Evolutionary conservation across 2,888 invertebrate species (phyloP).

Genomic region (Lasioglossum calceatum): DNA sequence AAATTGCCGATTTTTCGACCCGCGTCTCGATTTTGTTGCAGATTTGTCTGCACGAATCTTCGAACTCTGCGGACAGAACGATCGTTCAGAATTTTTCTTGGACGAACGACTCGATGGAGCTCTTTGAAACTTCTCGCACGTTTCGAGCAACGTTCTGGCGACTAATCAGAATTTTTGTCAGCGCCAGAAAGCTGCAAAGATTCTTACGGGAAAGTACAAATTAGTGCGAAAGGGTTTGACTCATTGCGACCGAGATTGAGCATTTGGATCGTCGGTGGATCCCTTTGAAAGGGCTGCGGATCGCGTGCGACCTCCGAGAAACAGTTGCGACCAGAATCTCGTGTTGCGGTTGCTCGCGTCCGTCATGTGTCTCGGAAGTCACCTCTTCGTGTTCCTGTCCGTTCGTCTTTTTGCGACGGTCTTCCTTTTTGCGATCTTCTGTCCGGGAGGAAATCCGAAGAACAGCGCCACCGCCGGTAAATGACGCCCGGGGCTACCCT

Average conservation of each 20-base stretch:
- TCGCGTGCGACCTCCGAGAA: conserved; percentile 28
- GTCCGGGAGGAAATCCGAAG: conserved; percentile 66
- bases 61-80: not conserved
- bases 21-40: not conserved
- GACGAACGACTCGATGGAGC: not conserved
- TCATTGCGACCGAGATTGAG: not conserved
- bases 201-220: not conserved
- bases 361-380: conserved; percentile 79
- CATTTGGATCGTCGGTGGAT: not conserved
- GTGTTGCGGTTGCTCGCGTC: conserved; percentile 73
- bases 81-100: not conserved
- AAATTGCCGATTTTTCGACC: conserved; percentile 22
- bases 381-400: conserved; percentile 17
- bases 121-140: not conserved
- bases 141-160: not conserved
- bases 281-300: conserved; percentile 21
- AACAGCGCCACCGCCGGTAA: conserved; percentile 66
- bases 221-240: not conserved
- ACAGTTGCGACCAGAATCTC: conserved; percentile 72
- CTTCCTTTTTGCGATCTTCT: not conserved
- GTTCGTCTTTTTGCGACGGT: conserved; percentile 60
- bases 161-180: not conserved
- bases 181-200: not conserved
- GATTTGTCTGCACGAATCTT: not conserved
- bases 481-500: conserved; percentile 64